Percentiles rank a stretch among this genome's conserved stretches.
Conservation (phyloP, 2,113 vertebrate species). For the Nipponia nippon region DNA sequence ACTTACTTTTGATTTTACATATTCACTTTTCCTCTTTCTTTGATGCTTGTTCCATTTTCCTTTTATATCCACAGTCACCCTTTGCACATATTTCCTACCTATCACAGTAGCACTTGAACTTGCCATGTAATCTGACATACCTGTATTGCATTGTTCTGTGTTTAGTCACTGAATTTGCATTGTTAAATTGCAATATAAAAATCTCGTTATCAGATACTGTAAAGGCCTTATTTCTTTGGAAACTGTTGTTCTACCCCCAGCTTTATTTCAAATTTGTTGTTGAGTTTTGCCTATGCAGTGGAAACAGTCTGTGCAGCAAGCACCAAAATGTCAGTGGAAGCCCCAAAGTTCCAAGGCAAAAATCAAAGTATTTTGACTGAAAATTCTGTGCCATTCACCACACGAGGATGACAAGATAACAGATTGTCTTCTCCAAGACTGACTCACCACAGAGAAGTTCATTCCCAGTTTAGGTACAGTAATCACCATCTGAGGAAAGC, state of each 20-base stretch:
- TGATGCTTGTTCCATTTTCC: not conserved
- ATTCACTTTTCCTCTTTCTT: not conserved
- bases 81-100: not conserved
- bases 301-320: not conserved
- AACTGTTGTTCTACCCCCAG: not conserved
- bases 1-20: not conserved
- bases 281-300: not conserved
- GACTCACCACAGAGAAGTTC: conserved; percentile 93
- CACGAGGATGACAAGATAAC: not conserved
- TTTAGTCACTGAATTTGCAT: not conserved
- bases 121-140: not conserved
- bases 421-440: conserved; percentile 34
- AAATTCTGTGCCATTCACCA: not conserved
- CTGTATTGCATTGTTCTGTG: not conserved
- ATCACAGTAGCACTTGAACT: not conserved
- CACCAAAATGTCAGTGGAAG: not conserved
- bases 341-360: not conserved
- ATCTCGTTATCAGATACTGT: not conserved
- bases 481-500: conserved; percentile 90
- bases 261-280: not conserved
- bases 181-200: not conserved
- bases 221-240: not conserved
- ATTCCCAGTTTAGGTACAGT: conserved; percentile 77
- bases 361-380: not conserved
- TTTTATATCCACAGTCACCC: not conserved